Percentiles rank a stretch among this genome's conserved stretches.
Conservation (phyloP, 2,888 invertebrate genomes). For the Sturmia bella region DNA sequence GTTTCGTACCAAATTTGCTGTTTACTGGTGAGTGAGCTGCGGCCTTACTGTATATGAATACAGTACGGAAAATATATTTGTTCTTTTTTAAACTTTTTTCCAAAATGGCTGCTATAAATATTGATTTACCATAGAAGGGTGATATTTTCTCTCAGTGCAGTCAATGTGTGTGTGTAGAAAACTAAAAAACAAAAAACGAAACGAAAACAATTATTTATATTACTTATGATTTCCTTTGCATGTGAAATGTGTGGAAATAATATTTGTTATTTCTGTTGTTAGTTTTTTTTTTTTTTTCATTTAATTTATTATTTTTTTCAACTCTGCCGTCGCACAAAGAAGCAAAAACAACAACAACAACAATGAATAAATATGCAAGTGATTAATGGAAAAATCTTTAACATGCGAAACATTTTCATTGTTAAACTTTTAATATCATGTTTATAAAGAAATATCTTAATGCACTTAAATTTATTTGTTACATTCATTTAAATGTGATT, state of each 20-base stretch:
- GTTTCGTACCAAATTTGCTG: too few relatives aligned
- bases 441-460: conserved; percentile 41
- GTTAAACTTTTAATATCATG: conserved; percentile 54
- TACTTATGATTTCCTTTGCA: conserved; percentile 71
- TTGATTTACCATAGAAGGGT: too few relatives aligned
- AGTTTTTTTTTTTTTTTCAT: conserved; percentile 48
- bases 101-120: too few relatives aligned
- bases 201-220: conserved; percentile 69
- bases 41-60: too few relatives aligned
- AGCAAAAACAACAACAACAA: background rate
- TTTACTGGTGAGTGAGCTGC: too few relatives aligned
- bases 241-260: conserved; percentile 69
- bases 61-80: too few relatives aligned
- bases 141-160: conserved; percentile 40
- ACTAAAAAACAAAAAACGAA: conserved; percentile 40
- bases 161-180: conserved; percentile 21
- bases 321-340: conserved; percentile 28
- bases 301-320: conserved; percentile 56
- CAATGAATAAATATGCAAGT: conserved; percentile 52
- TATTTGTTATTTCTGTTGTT: conserved; percentile 61
- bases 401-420: conserved; percentile 68
- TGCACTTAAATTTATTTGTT: background rate
- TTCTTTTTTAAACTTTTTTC: too few relatives aligned
- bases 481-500: conserved; percentile 4
- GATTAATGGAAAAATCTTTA: conserved; percentile 69